phyloP scores from a whole-genome alignment of 2,888 invertebrate species.

The Blera fallax region DNA sequence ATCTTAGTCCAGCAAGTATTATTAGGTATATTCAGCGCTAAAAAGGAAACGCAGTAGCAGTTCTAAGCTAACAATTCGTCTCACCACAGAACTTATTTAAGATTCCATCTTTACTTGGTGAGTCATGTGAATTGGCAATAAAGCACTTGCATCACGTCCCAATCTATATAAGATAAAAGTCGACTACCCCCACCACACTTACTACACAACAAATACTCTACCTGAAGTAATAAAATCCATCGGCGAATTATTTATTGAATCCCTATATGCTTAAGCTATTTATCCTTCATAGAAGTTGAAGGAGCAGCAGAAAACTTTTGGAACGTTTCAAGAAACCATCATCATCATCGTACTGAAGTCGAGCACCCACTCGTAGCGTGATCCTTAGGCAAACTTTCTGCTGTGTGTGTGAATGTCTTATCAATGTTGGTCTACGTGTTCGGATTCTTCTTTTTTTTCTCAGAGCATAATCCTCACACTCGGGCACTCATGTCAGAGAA shows the following conservation, averaged over 20 bases:
- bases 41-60: neutral
- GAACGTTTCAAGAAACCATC: conserved; percentile 57
- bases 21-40: neutral
- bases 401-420: conserved; percentile 40
- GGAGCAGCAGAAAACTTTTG: conserved; percentile 41
- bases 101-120: conserved; percentile 5
- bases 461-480: conserved; percentile 58
- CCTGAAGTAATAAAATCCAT: conserved; percentile 70
- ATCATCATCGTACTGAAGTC: conserved; percentile 41
- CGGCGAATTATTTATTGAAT: conserved; percentile 71
- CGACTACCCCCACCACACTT: neutral
- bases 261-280: conserved; percentile 67
- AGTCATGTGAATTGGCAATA: conserved; percentile 61
- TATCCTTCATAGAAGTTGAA: conserved; percentile 64
- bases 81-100: conserved; percentile 3
- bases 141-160: conserved; percentile 60
- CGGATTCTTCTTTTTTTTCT: conserved; percentile 12
- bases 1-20: no score
- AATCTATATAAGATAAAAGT: conserved; percentile 36
- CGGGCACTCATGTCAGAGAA: conserved; percentile 23
- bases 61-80: neutral
- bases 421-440: conserved; percentile 58
- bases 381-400: conserved; percentile 58
- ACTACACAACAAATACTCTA: conserved; percentile 39
- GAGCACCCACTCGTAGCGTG: conserved; percentile 19